phyloP scores from a whole-genome alignment of 2,888 invertebrate genomes.

The Andrena praecox region DNA sequence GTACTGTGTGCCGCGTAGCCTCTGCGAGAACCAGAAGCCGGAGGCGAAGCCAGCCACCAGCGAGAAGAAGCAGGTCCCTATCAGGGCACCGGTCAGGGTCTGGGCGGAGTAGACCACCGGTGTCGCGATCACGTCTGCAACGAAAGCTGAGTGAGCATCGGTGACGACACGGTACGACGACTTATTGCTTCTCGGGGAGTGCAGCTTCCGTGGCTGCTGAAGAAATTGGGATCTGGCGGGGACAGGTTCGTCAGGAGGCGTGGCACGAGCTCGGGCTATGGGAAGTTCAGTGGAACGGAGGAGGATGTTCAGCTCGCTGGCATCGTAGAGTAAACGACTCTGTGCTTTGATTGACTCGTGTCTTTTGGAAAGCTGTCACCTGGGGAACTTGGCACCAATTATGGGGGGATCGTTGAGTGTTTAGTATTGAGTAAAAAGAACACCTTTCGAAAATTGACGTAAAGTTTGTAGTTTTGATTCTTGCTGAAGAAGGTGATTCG shows the following conservation, averaged over 20 bases:
- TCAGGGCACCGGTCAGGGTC: slow-evolving; percentile 92
- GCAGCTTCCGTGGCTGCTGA: background rate
- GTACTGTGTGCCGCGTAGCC: slow-evolving; percentile 91
- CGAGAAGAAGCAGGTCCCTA: slow-evolving; percentile 92
- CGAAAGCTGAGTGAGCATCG: slow-evolving; percentile 33
- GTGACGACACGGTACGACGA: slow-evolving; percentile 10
- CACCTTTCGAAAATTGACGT: too few relatives aligned
- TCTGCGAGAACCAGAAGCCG: slow-evolving; percentile 93
- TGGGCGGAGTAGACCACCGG: slow-evolving; percentile 92
- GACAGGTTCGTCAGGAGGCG: background rate
- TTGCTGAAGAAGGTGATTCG: too few relatives aligned
- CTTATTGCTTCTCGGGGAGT: slow-evolving; percentile 25
- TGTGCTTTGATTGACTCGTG: too few relatives aligned
- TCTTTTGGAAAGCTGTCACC: too few relatives aligned
- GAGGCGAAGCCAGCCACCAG: slow-evolving; percentile 93
- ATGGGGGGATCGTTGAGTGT: too few relatives aligned
- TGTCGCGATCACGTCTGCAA: slow-evolving; percentile 86
- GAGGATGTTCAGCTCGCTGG: too few relatives aligned
- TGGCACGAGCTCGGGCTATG: too few relatives aligned
- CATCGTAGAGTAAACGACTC: too few relatives aligned
- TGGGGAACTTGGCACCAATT: too few relatives aligned
- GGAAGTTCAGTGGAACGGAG: too few relatives aligned
- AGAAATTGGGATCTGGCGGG: background rate
- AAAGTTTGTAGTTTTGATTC: too few relatives aligned
- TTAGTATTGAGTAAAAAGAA: too few relatives aligned